Conservation (phyloP, 2,113 vertebrate genomes). For the Pogonocichla stellata region DNA sequence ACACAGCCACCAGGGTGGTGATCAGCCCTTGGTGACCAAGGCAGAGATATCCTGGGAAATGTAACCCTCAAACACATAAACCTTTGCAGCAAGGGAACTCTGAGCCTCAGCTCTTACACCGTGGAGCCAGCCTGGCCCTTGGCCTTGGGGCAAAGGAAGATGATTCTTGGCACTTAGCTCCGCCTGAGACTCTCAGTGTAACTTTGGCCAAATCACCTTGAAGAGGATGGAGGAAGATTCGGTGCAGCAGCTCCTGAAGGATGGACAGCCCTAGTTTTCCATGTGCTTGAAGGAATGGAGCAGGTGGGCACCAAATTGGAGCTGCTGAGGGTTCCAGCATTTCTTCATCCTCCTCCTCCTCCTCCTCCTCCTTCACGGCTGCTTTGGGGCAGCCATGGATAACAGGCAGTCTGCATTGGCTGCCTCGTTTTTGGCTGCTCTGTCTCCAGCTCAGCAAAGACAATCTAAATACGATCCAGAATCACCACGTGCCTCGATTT, state of each 20-base stretch:
- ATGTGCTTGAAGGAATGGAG: not conserved
- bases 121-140: not conserved
- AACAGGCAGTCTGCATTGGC: not conserved
- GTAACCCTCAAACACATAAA: not conserved
- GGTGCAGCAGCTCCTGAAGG: not conserved
- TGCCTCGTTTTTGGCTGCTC: not conserved
- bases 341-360: not conserved
- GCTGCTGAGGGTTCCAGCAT: accelerated
- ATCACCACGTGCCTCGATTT: not conserved
- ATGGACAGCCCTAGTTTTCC: not conserved
- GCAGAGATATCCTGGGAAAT: not conserved
- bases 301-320: accelerated
- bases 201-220: not conserved
- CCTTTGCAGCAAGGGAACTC: not conserved
- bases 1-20: accelerated
- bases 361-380: accelerated
- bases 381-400: not conserved
- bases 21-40: not conserved
- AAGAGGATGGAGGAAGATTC: not conserved
- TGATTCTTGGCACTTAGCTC: not conserved
- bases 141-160: not conserved
- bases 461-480: accelerated
- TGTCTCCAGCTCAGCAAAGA: not conserved
- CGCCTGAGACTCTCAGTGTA: accelerated
- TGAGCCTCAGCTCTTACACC: not conserved